Percentiles rank a stretch among this genome's conserved stretches.
These are phyloP conservation scores for Ormia ochracea DNA, from an alignment of 2,888 invertebrate species.

Conservation along the genomic window DNA sequence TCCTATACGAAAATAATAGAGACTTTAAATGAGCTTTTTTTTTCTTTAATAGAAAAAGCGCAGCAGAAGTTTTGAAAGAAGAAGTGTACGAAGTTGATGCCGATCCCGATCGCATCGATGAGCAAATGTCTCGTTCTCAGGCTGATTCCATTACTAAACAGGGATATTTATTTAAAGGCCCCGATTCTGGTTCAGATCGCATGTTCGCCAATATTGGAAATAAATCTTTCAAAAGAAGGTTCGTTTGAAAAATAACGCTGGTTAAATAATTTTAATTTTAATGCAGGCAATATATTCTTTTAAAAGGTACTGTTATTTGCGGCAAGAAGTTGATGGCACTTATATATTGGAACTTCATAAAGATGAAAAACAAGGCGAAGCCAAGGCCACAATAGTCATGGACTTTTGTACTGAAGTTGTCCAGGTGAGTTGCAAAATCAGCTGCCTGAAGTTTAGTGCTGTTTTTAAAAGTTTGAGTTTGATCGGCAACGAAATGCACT, in stretches of 20 bases:
- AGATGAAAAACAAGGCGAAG: conserved; percentile 93
- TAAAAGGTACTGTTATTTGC: conserved; percentile 87
- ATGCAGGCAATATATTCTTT: not conserved
- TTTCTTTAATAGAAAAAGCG: conserved; percentile 73
- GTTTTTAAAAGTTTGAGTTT: too few relatives aligned
- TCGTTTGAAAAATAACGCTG: not conserved
- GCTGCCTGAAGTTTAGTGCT: too few relatives aligned
- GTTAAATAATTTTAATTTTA: not conserved
- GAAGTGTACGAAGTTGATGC: conserved; percentile 94
- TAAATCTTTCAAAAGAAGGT: conserved; percentile 91
- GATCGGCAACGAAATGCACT: too few relatives aligned
- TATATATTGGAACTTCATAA: conserved; percentile 94
- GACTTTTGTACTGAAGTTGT: conserved; percentile 94
- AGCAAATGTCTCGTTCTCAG: conserved; percentile 81
- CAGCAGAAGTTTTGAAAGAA: conserved; percentile 82
- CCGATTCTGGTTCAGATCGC: conserved; percentile 91
- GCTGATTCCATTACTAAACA: conserved; percentile 90
- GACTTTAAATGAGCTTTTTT: not conserved
- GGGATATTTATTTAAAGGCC: conserved; percentile 93
- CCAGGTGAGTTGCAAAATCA: conserved; percentile 80
- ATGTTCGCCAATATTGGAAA: conserved; percentile 94
- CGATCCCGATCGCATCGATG: conserved; percentile 88
- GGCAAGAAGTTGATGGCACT: conserved; percentile 93
- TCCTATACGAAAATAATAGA: not conserved
- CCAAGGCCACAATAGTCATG: conserved; percentile 94